A percentile compares a stretch with the other conserved stretches of the same genome.
Conservation (phyloP, 37 sponge, comb jelly and placozoan species). For the Haliclona indistincta region DNA sequence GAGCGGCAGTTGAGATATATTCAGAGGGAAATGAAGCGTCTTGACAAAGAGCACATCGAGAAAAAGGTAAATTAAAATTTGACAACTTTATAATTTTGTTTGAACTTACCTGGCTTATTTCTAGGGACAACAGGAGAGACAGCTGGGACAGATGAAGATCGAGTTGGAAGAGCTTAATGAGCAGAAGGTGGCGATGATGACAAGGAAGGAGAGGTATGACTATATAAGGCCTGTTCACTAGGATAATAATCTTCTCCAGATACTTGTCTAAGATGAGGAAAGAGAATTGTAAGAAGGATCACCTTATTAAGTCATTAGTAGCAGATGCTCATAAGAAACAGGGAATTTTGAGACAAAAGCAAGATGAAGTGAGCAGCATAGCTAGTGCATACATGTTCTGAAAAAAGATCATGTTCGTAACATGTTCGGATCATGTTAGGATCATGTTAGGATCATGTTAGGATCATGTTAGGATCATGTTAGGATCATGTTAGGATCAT, state of each 20-base stretch:
- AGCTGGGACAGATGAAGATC: too few relatives aligned
- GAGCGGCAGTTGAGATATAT: conserved; percentile 48
- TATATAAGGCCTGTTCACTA: too few relatives aligned
- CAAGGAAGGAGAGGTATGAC: conserved; percentile 66
- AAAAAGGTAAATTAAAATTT: conserved; percentile 40
- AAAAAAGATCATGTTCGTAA: too few relatives aligned
- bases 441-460: too few relatives aligned
- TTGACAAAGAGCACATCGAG: conserved; percentile 61
- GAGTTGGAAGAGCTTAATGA: conserved; percentile 85
- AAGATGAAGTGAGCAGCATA: conserved; percentile 92
- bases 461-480: too few relatives aligned
- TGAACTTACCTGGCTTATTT: neutral
- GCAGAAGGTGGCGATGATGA: conserved; percentile 67
- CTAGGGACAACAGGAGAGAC: conserved; percentile 69
- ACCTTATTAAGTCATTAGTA: conserved; percentile 65
- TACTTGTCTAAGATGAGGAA: conserved; percentile 70
- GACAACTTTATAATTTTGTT: too few relatives aligned
- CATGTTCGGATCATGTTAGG: too few relatives aligned
- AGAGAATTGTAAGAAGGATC: conserved; percentile 57
- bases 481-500: too few relatives aligned
- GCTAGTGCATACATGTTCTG: too few relatives aligned
- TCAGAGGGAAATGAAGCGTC: conserved; percentile 53
- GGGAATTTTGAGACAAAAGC: conserved; percentile 77
- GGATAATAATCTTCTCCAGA: too few relatives aligned
- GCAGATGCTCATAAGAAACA: conserved; percentile 74